Conservation (phyloP, 1,140 invertebrate genomes). For the Drosophila repletoides region DNA sequence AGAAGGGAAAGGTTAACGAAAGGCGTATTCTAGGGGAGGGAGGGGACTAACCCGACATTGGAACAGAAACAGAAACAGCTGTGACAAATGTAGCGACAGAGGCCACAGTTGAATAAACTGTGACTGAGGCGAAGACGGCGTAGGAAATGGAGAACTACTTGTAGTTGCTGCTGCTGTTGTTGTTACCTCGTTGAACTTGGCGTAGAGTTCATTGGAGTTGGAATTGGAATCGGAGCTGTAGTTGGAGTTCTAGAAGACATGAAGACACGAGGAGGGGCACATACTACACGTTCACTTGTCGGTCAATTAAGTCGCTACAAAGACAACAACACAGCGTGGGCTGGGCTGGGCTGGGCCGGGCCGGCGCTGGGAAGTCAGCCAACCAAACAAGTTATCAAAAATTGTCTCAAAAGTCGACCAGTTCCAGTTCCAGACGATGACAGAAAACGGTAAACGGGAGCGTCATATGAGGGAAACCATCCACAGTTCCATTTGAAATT, state of each 20-base stretch:
- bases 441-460: constrained; percentile 39
- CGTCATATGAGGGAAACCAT: constrained; percentile 46
- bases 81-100: constrained; percentile 50
- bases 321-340: constrained; percentile 29
- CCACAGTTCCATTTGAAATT: constrained; percentile 21
- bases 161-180: constrained; percentile 17
- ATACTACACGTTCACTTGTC: constrained; percentile 41
- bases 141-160: constrained; percentile 31
- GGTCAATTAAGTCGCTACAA: constrained; percentile 58
- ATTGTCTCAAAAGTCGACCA: constrained; percentile 30
- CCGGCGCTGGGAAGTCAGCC: constrained; percentile 12
- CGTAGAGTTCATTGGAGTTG: constrained; percentile 62
- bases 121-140: neutral
- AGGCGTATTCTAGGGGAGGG: no score
- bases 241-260: neutral
- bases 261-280: neutral
- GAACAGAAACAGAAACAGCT: constrained; percentile 40
- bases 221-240: constrained; percentile 15
- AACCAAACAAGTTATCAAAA: constrained; percentile 63
- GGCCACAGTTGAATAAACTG: constrained; percentile 65
- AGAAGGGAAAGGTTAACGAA: neutral
- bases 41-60: neutral
- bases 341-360: constrained; percentile 8
- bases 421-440: constrained; percentile 8
- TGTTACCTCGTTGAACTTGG: constrained; percentile 66